Base-by-base conservation (phyloP, 2,113 vertebrate genomes). In the Hippocampus abdominalis region DNA sequence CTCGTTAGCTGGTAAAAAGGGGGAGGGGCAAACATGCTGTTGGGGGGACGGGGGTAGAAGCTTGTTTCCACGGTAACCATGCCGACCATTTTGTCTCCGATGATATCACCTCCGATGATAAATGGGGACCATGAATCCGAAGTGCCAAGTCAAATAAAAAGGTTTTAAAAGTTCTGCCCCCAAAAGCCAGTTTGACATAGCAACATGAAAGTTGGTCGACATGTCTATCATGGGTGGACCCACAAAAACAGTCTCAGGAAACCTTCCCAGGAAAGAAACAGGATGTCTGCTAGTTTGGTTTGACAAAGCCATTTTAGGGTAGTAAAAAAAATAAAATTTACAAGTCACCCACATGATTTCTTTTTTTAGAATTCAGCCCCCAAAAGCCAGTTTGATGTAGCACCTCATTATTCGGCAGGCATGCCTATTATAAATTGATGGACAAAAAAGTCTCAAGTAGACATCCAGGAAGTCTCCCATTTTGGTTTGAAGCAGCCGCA, bases 1-100 rank as follows among this genome's bases (percentile, higher is more conserved):
- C 94, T 94, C 94, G 93, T 94, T 92, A 96, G 95, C 95, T 93
- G 95, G 95, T 93, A 94, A 94, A 93, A 86, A 71, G 53, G 53
- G 23, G 66, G 66, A 4, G 59, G 46, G 51, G 13, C 20, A 46
- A 48, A 65, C 80, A 81, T 78, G 77, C 73, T 39, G 20, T 25
- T 23, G 2, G 12, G 56, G 36, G 61, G 20, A 3, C 11, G 11
- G 40, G 40, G n/a, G 42, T 8, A 6, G 39, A 91, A 90, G 69
- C 62, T 44, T 64, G 70, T 72, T 76, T 71, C 65, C 2, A 13
- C 12, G 16, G 75, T 16, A 74, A 86, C 84, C 80, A 83, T 83
- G 81, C 69, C 75, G 79, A 86, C 68, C 71, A 76, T 81, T 71
- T 61, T 78, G 67, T 61, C 71, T 65, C 20, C 49, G 42, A 25